Conservation (phyloP, 1,140 invertebrate genomes). For the Trichomalopsis sarcophagae region DNA sequence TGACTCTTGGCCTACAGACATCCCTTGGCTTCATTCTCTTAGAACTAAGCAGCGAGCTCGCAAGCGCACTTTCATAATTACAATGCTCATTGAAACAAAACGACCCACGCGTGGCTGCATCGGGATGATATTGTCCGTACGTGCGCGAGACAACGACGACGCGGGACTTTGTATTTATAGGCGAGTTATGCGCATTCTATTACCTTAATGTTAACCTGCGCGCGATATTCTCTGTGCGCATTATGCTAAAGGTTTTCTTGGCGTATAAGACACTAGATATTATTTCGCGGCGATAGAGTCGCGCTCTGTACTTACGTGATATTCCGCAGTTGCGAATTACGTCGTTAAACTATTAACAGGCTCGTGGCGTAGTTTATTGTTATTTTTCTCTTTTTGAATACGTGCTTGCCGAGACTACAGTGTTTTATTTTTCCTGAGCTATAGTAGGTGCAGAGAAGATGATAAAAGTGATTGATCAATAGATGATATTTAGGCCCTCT, state of each 20-base stretch:
- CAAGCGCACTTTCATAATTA: conserved; percentile 24
- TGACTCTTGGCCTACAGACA: conserved; percentile 19
- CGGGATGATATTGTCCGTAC: conserved; percentile 7
- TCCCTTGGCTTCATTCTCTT: not conserved
- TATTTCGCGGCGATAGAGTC: conserved; percentile 26
- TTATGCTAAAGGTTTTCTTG: conserved; percentile 38
- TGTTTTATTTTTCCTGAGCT: too few relatives aligned
- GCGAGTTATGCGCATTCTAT: conserved; percentile 33
- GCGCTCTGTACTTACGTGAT: conserved; percentile 35
- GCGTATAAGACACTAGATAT: not conserved
- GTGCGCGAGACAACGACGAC: not conserved
- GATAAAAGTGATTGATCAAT: not conserved
- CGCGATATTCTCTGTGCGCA: not conserved
- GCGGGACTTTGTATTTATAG: not conserved
- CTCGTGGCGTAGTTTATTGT: not conserved
- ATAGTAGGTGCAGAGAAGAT: too few relatives aligned
- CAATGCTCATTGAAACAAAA: conserved; percentile 31
- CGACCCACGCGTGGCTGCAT: conserved; percentile 3
- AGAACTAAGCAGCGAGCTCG: not conserved
- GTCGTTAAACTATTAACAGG: conserved; percentile 39
- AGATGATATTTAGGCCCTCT: not conserved
- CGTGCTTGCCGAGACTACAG: too few relatives aligned
- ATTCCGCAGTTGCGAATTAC: conserved; percentile 4
- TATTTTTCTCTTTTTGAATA: too few relatives aligned
- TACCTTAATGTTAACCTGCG: conserved; percentile 39